phyloP scores from a whole-genome alignment of 2,113 vertebrate species.

The Danionella cerebrum region DNA sequence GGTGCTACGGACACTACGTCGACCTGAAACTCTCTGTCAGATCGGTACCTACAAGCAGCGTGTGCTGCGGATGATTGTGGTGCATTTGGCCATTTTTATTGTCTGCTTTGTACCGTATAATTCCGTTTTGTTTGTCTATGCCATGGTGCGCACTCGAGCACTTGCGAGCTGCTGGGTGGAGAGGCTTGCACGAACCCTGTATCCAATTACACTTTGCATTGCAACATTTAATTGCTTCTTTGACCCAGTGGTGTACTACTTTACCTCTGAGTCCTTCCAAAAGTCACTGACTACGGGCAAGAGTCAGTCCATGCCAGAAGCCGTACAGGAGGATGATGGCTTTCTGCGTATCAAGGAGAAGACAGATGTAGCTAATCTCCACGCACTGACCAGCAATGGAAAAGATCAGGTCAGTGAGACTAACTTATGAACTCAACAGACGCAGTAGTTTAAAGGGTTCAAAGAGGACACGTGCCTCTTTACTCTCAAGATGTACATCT shows the following conservation, averaged over 20 bases:
- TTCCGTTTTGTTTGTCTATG: conserved; percentile 90
- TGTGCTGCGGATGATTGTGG: conserved; percentile 90
- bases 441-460: too few species aligned
- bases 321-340: conserved; percentile 71
- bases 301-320: conserved; percentile 71
- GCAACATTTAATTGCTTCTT: conserved; percentile 94
- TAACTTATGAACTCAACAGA: conserved; percentile 50
- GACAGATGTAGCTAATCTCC: conserved; percentile 54
- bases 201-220: conserved; percentile 89
- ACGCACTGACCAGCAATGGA: conserved; percentile 67
- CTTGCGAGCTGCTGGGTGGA: conserved; percentile 84
- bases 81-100: conserved; percentile 89
- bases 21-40: conserved; percentile 79
- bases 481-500: too few species aligned
- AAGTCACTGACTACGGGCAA: conserved; percentile 86
- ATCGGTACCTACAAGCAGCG: conserved; percentile 90
- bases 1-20: conserved; percentile 85
- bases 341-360: conserved; percentile 64
- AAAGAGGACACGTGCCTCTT: too few species aligned
- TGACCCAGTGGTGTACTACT: conserved; percentile 95
- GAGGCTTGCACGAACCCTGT: conserved; percentile 85
- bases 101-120: conserved; percentile 97
- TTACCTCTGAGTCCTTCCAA: conserved; percentile 95
- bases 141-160: conserved; percentile 86
- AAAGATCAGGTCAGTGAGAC: conserved; percentile 71